A percentile compares a stretch with the other conserved stretches of the same genome.
phyloP scores from a whole-genome alignment of 92 coral and sea anemone species.

The Phymanthus crucifer region DNA sequence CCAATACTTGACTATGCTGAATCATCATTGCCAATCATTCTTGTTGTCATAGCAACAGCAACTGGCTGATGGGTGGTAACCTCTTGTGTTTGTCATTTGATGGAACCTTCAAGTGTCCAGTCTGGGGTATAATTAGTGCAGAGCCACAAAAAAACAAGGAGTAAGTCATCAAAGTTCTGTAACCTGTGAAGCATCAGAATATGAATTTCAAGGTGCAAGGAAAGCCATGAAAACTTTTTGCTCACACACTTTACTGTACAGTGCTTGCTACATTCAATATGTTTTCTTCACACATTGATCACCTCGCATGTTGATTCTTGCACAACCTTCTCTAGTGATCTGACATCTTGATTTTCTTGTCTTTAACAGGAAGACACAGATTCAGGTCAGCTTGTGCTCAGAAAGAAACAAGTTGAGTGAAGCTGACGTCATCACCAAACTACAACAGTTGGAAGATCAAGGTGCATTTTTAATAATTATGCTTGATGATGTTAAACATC shows the following conservation, averaged over 20 bases:
- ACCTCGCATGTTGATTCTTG: too few relatives aligned
- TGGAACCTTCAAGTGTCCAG: constrained; percentile 52
- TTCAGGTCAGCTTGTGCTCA: constrained; percentile 22
- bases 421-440: constrained; percentile 43
- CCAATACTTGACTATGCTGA: too few relatives aligned
- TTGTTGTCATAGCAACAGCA: constrained; percentile 21
- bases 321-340: too few relatives aligned
- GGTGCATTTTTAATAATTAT: constrained; percentile 25
- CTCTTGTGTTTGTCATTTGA: constrained; percentile 77
- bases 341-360: background rate
- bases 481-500: too few relatives aligned
- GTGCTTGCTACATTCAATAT: too few relatives aligned
- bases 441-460: constrained; percentile 46
- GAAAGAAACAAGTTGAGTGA: constrained; percentile 38
- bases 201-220: too few relatives aligned
- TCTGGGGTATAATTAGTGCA: constrained; percentile 54
- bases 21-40: too few relatives aligned
- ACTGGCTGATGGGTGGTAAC: constrained; percentile 58
- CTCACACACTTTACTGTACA: too few relatives aligned
- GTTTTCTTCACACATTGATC: too few relatives aligned
- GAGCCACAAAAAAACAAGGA: background rate
- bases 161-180: background rate
- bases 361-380: background rate
- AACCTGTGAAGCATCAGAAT: too few relatives aligned
- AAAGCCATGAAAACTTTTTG: too few relatives aligned